phyloP scores from a whole-genome alignment of 1,140 invertebrate species.

The Telenomus remus region DNA sequence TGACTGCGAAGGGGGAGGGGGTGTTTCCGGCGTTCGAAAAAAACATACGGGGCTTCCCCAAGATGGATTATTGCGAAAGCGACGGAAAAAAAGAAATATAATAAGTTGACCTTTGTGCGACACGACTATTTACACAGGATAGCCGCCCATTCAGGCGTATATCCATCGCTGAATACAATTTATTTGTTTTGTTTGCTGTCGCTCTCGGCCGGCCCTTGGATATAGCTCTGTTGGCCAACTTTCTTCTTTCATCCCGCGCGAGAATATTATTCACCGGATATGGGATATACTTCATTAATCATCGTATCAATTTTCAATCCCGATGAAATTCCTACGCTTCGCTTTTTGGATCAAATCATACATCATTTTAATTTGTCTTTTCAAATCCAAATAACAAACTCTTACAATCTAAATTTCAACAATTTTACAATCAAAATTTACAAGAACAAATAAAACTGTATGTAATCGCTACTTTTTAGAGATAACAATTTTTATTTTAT shows the following conservation, averaged over 20 bases:
- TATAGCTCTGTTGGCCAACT: conserved; percentile 8
- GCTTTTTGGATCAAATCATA: too few relatives aligned
- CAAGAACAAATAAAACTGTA: too few relatives aligned
- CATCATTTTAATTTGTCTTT: too few relatives aligned
- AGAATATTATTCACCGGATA: conserved; percentile 17
- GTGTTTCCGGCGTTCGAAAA: conserved; percentile 44
- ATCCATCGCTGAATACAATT: conserved; percentile 14
- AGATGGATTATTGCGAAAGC: background rate
- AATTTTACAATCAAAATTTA: too few relatives aligned
- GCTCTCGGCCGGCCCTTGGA: conserved; percentile 4
- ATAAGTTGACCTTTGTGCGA: conserved; percentile 26
- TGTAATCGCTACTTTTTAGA: too few relatives aligned
- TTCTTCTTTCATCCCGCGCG: background rate
- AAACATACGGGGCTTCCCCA: conserved; percentile 7
- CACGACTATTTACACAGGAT: conserved; percentile 48
- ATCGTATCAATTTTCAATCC: conserved; percentile 6
- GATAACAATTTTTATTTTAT: too few relatives aligned
- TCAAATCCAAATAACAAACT: too few relatives aligned
- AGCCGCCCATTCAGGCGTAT: conserved; percentile 8
- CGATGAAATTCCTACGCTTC: too few relatives aligned
- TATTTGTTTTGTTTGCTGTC: conserved; percentile 43
- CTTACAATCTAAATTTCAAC: too few relatives aligned
- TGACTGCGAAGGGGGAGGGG: conserved; percentile 8
- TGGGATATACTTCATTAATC: conserved; percentile 8
- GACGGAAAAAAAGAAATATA: background rate